Base-by-base conservation (phyloP, 1,140 invertebrate genomes). In the Lepidurus arcticus region DNA sequence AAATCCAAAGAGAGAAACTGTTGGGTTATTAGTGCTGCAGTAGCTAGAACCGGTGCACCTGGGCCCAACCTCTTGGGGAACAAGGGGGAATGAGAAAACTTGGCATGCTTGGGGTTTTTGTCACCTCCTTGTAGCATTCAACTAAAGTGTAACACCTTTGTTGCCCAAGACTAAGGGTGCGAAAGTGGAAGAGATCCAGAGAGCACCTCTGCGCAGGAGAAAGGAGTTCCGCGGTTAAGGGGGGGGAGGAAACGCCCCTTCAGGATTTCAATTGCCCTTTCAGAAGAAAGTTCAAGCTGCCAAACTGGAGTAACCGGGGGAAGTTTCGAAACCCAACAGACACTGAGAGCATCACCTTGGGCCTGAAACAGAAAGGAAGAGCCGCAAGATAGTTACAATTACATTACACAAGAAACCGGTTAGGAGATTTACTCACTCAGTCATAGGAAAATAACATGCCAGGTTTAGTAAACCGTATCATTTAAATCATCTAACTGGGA, bases 191-290 rank as follows among this genome's bases (percentile, higher is more conserved):
- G 21, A 65, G n/a, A n/a, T 65, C 53, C 21, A 21, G 47, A 34
- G 34, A 11, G n/a, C 21, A 65, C 53, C 53, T 65, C 21, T 21
- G 53, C 8, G 53, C 53, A 65, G 53, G 53, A 65, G 53, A 65
- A 65, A 65, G 53, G 53, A 65, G 53, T 65, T 65, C 53, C 53
- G 53, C 53, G 53, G 53, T 65, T 21, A 34, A 65, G n/a, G n/a
- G 45, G 53, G 24, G n/a, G 21, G 5, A 65, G 21, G 21, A 65
- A 65, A 65, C 53, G 53, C 53, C 21, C 53, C 53, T 65, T 65
- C 53, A 65, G 53, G 53, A 65, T 65, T 65, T 65, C 53, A 65
- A 65, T 65, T 65, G 53, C 53, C 53, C 53, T 65, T 21, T 65
- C 5, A 65, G 53, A 65, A 65, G 53, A 65, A 65, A 65, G 53